Conservation (phyloP, 2,113 vertebrate species). For the Corydoras maculifer region DNA sequence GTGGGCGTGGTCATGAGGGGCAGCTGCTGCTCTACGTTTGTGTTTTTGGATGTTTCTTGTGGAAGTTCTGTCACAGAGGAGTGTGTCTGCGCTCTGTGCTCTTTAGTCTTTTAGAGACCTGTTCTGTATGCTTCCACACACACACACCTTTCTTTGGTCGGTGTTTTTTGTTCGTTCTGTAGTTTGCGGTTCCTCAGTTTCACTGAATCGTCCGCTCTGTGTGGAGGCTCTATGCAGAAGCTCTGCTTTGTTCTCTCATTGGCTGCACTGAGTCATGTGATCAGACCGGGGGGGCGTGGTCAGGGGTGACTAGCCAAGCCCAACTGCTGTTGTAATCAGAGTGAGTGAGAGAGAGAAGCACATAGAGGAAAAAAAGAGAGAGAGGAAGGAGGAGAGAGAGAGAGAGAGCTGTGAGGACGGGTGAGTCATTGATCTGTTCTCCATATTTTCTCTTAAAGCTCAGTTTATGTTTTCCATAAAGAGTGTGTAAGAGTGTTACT, state of each 20-base stretch:
- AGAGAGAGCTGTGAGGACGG: constrained; percentile 47
- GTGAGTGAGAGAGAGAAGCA: constrained; percentile 46
- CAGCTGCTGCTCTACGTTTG: too few species aligned
- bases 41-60: too few species aligned
- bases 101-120: too few species aligned
- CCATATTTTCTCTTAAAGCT: constrained; percentile 14
- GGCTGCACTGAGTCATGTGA: constrained; percentile 60
- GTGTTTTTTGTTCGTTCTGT: background rate
- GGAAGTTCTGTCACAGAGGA: too few species aligned
- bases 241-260: constrained; percentile 47
- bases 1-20: too few species aligned
- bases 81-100: too few species aligned
- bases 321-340: constrained; percentile 63
- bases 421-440: constrained; percentile 41
- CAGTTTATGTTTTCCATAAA: background rate
- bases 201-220: background rate
- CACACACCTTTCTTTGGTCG: background rate
- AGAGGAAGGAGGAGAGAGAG: constrained; percentile 44
- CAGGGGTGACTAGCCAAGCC: constrained; percentile 45
- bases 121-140: too few species aligned
- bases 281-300: constrained; percentile 58
- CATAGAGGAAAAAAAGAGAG: constrained; percentile 42
- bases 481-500: background rate
- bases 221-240: background rate
- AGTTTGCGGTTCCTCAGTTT: background rate